Percentiles rank a stretch among this genome's conserved stretches.
phyloP scores from a whole-genome alignment of 2,888 invertebrate genomes.

The Eupithecia inturbata region DNA sequence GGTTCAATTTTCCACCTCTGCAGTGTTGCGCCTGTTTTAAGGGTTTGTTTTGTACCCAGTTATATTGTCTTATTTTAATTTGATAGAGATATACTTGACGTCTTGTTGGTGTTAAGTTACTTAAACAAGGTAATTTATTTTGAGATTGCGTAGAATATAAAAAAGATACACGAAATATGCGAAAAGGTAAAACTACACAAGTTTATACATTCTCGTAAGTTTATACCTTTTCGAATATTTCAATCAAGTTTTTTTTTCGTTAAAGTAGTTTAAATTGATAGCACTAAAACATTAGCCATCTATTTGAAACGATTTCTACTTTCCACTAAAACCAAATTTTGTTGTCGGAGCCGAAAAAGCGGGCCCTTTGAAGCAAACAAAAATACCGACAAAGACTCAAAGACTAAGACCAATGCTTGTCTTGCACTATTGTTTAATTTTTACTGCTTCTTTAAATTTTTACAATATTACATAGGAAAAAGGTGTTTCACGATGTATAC shows the following conservation, averaged over 20 bases:
- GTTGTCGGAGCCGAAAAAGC: constrained; percentile 60
- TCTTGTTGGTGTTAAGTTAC: not conserved
- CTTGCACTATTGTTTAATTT: constrained; percentile 57
- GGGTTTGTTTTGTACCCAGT: constrained; percentile 36
- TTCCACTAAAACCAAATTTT: constrained; percentile 1
- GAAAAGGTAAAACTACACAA: not conserved
- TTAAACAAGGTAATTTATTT: not conserved
- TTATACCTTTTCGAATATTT: not conserved
- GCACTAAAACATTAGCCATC: not conserved
- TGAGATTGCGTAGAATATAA: not conserved
- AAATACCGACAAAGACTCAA: constrained; percentile 71
- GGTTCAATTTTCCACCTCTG: constrained; percentile 52
- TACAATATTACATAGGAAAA: constrained; percentile 7
- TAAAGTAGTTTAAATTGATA: not conserved
- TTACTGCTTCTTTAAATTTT: constrained; percentile 46
- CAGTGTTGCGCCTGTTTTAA: constrained; percentile 31
- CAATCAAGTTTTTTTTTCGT: not conserved
- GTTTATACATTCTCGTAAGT: too few relatives aligned
- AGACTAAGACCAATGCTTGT: constrained; percentile 49
- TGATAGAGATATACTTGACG: not conserved
- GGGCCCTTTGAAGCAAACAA: constrained; percentile 72
- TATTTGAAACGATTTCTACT: not conserved
- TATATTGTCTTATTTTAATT: not conserved
- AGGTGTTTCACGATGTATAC: not conserved
- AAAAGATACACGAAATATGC: not conserved